Evolutionary conservation across 2,113 vertebrate genomes (phyloP).

Genomic region (Procavia capensis): DNA sequence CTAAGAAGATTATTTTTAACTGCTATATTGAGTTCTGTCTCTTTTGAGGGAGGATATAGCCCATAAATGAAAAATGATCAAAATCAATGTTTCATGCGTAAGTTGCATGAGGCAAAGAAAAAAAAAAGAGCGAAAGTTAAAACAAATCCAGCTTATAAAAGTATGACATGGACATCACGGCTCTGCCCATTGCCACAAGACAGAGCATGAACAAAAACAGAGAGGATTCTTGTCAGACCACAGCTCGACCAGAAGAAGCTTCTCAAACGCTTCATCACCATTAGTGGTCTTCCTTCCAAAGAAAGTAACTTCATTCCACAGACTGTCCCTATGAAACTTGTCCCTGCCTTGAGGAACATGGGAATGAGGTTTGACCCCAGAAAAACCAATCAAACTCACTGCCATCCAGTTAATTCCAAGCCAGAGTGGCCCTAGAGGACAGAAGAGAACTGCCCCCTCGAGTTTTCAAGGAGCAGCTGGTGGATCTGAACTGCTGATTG

Average conservation of each 20-base stretch:
- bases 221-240: not conserved
- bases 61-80: not conserved
- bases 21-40: not conserved
- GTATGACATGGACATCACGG: not conserved
- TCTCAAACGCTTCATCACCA: not conserved
- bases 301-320: not conserved
- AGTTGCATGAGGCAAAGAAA: not conserved
- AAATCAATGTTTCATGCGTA: conserved; percentile 33
- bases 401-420: too few species aligned
- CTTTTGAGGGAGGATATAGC: not conserved
- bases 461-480: too few species aligned
- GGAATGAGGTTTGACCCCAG: too few species aligned
- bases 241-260: not conserved
- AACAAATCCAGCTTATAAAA: not conserved
- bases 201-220: not conserved
- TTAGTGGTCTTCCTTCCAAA: not conserved
- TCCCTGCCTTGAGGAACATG: too few species aligned
- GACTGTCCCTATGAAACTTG: too few species aligned
- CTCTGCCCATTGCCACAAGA: not conserved
- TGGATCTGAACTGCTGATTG: too few species aligned
- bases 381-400: too few species aligned
- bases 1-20: not conserved
- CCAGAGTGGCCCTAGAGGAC: too few species aligned
- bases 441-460: too few species aligned
- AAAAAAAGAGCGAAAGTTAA: not conserved